phyloP scores from a whole-genome alignment of 2,113 vertebrate genomes.

The Neogale vison region DNA sequence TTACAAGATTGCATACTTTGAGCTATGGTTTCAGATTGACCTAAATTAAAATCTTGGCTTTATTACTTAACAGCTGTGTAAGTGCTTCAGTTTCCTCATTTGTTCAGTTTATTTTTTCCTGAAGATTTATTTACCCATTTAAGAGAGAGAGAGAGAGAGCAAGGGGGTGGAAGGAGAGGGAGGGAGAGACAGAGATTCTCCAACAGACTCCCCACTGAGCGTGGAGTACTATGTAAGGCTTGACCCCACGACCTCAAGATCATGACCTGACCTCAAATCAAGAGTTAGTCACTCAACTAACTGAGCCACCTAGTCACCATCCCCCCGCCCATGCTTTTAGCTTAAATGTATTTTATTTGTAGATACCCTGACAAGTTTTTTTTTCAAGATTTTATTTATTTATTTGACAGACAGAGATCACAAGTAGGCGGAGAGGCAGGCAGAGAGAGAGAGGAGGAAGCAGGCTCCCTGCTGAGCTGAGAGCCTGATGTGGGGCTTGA shows the following conservation, averaged over 20 bases:
- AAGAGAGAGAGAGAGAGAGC: background rate
- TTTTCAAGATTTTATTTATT: background rate
- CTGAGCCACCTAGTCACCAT: no score
- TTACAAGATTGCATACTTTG: background rate
- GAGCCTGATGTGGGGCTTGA: no score
- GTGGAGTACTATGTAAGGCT: no score
- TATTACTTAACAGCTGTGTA: background rate
- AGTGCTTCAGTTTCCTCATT: background rate
- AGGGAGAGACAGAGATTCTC: background rate
- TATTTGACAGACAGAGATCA: no score
- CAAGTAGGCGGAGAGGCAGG: no score
- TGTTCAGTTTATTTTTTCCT: background rate
- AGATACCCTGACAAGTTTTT: background rate
- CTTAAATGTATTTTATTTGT: background rate
- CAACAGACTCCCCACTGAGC: background rate
- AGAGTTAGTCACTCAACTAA: no score
- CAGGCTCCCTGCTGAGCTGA: no score
- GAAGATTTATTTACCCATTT: background rate
- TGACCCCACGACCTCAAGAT: no score
- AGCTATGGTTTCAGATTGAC: background rate
- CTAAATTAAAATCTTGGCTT: conserved; percentile 15
- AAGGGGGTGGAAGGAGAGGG: background rate
- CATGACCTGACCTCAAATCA: no score
- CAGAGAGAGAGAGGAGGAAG: no score
- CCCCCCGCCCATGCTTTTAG: background rate